These are phyloP conservation scores for Drosophila falleni DNA, from an alignment of 2,888 invertebrate species.

Conservation along the genomic window DNA sequence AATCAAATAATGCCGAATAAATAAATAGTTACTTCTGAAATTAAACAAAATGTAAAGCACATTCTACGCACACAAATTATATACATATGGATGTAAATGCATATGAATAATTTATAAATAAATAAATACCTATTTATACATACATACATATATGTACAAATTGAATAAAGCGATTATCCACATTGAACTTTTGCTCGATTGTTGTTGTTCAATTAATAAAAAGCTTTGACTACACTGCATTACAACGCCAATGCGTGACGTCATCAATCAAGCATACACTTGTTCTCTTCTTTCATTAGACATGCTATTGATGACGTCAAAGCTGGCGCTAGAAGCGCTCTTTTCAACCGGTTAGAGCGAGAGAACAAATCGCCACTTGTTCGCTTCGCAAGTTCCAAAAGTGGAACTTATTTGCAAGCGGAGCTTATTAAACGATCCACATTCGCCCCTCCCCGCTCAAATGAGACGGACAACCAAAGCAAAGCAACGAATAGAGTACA, in stretches of 20 bases:
- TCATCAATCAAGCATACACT: constrained; percentile 1
- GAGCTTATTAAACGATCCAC: constrained; percentile 5
- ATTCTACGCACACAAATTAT: constrained; percentile 20
- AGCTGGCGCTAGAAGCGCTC: neutral
- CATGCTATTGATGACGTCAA: neutral
- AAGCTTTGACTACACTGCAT: constrained; percentile 1
- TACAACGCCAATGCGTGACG: constrained; percentile 10
- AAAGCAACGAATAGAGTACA: neutral
- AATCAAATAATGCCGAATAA: constrained; percentile 1
- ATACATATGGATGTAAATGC: constrained; percentile 1
- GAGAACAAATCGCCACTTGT: neutral
- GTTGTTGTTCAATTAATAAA: neutral
- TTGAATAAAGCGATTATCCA: constrained; percentile 43
- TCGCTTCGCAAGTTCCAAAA: constrained; percentile 1
- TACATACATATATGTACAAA: constrained; percentile 43
- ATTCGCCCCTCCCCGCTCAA: neutral
- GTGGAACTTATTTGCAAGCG: constrained; percentile 19
- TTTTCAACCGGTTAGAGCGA: constrained; percentile 6
- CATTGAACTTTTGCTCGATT: constrained; percentile 14
- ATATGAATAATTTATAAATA: constrained; percentile 28
- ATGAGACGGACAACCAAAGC: neutral
- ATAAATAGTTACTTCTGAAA: constrained; percentile 32
- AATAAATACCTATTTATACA: constrained; percentile 35
- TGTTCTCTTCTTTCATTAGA: neutral
- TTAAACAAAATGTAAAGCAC: constrained; percentile 24